A percentile compares a stretch with the other conserved stretches of the same genome.
Evolutionary conservation across 2,113 vertebrate genomes (phyloP).

Genomic region (Notarius lentiginosus): DNA sequence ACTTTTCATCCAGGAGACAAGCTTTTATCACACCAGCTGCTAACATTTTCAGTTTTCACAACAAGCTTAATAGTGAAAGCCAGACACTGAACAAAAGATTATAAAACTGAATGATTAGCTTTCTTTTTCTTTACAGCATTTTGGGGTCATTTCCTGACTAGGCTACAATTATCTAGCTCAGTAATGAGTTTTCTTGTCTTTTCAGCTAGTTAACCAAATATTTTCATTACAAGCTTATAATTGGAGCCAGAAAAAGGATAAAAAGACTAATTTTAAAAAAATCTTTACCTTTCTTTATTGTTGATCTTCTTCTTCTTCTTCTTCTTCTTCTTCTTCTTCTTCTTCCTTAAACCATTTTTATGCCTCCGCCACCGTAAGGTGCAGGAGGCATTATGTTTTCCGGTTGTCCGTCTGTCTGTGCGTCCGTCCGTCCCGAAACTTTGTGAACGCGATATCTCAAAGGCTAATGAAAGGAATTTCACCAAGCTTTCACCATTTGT

Average conservation of each 20-base stretch:
- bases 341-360: too few species aligned
- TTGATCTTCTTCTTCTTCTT: too few species aligned
- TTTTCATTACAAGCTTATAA: neutral
- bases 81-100: neutral
- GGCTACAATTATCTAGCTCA: neutral
- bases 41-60: neutral
- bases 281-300: neutral
- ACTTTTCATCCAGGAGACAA: neutral
- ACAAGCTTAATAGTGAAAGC: neutral
- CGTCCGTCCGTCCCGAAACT: too few species aligned
- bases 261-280: neutral
- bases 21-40: neutral
- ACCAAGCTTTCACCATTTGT: too few species aligned
- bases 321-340: too few species aligned
- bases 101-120: neutral
- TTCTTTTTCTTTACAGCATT: neutral
- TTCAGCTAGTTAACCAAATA: neutral
- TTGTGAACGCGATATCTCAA: too few species aligned
- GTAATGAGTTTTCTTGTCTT: neutral
- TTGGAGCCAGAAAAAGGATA: neutral
- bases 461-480: too few species aligned
- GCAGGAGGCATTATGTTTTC: too few species aligned
- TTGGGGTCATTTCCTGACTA: neutral
- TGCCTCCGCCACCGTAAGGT: too few species aligned
- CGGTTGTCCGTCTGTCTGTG: too few species aligned